A percentile compares a stretch with the other conserved stretches of the same genome.
These are phyloP conservation scores for Trachops cirrhosus DNA, from an alignment of 2,797 vertebrate genomes.

Conservation along the genomic window DNA sequence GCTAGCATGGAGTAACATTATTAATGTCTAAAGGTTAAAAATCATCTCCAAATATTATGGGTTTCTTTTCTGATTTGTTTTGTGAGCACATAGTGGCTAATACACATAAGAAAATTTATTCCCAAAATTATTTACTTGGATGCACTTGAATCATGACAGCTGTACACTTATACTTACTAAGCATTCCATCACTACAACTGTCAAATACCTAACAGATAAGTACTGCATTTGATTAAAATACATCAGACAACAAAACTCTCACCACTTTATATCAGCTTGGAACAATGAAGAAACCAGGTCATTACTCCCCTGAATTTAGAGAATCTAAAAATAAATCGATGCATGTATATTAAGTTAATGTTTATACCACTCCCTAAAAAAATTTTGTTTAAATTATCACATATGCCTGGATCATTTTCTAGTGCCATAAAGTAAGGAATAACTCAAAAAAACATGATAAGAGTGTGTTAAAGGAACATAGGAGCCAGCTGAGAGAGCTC, in stretches of 20 bases:
- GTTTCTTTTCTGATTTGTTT: neutral
- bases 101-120: neutral
- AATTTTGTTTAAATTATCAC: neutral
- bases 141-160: neutral
- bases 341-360: neutral
- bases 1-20: neutral
- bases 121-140: neutral
- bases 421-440: neutral
- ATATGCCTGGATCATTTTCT: neutral
- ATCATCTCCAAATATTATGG: neutral
- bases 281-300: neutral
- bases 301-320: neutral
- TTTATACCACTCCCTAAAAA: neutral
- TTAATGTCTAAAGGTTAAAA: neutral
- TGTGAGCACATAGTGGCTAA: neutral
- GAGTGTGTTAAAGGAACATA: neutral
- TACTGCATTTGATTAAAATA: slow-evolving; percentile 42
- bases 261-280: neutral
- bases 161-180: neutral
- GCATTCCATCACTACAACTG: neutral
- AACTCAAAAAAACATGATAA: neutral
- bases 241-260: neutral
- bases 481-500: neutral
- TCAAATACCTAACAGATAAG: slow-evolving; percentile 14
- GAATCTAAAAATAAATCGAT: slow-evolving; percentile 22